These are phyloP conservation scores for Raja brachyura DNA, from an alignment of 2,113 vertebrate species.

Conservation along the genomic window DNA sequence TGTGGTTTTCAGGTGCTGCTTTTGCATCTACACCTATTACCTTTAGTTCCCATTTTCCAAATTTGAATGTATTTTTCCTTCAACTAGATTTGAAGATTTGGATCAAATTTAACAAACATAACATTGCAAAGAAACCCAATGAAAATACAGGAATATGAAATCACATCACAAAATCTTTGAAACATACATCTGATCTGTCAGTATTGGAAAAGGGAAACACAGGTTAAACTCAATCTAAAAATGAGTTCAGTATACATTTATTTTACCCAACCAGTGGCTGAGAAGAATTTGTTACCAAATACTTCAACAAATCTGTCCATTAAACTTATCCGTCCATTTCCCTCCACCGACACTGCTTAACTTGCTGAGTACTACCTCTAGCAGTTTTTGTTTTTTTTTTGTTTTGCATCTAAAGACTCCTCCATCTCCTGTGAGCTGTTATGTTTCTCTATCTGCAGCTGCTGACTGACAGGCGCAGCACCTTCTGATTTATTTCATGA, in stretches of 20 bases:
- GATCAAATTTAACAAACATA: background rate
- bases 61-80: background rate
- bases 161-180: background rate
- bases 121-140: background rate
- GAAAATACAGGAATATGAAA: background rate
- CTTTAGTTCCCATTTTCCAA: background rate
- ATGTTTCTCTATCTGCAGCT: background rate
- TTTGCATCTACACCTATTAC: background rate
- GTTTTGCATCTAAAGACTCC: too few relatives aligned
- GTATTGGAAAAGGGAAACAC: background rate
- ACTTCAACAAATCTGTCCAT: background rate
- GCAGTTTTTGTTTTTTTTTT: too few relatives aligned
- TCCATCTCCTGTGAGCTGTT: background rate
- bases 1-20: background rate
- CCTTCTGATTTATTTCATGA: background rate
- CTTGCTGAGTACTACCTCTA: too few relatives aligned
- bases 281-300: background rate
- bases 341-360: too few relatives aligned
- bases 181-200: background rate
- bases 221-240: background rate
- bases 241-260: background rate
- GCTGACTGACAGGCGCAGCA: background rate
- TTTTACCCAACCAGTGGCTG: background rate
- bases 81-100: background rate
- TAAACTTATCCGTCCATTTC: too few relatives aligned